These are phyloP conservation scores for Girardinus metallicus DNA, from an alignment of 2,797 vertebrate genomes.

Conservation along the genomic window DNA sequence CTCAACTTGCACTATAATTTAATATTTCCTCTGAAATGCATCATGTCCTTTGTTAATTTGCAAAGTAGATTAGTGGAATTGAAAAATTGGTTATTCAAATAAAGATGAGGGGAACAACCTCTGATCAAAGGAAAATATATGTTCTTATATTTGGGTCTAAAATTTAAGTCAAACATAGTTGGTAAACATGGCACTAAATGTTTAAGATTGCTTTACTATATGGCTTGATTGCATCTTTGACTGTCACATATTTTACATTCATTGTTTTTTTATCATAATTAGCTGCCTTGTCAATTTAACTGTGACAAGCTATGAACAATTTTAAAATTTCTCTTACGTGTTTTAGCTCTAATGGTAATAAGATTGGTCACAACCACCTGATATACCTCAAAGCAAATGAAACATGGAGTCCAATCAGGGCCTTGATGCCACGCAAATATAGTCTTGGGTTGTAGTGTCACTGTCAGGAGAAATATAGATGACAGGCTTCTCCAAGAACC, in stretches of 20 bases:
- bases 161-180: no score
- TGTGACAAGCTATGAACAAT: background rate
- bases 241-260: background rate
- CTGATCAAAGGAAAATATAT: no score
- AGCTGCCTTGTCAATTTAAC: background rate
- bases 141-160: no score
- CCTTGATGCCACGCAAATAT: no score
- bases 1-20: background rate
- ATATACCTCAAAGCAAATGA: no score
- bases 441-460: no score
- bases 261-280: background rate
- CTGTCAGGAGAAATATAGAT: no score
- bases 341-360: no score
- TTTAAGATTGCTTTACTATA: background rate
- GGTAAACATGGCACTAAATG: no score
- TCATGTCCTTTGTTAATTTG: background rate
- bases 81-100: background rate
- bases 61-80: background rate
- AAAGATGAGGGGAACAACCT: background rate
- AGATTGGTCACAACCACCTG: no score
- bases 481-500: no score
- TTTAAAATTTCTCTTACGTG: background rate
- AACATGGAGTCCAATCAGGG: no score
- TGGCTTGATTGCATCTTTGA: background rate
- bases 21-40: background rate